Conservation (phyloP, 2,888 invertebrate genomes). For the Stenotaenia linearis region DNA sequence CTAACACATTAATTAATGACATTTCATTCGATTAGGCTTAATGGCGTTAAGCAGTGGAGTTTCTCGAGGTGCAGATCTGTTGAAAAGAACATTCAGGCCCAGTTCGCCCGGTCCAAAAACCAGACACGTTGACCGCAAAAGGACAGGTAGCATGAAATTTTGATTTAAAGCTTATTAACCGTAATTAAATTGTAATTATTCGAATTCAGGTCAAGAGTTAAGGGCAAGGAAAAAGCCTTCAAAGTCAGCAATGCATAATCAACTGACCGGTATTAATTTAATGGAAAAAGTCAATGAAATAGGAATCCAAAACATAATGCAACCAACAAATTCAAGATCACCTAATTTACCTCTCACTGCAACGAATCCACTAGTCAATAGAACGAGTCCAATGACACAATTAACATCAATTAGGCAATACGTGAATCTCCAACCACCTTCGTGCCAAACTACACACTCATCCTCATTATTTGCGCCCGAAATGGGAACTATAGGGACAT, state of each 20-base stretch:
- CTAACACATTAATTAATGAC: not conserved
- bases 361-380: not conserved
- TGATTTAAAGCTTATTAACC: too few species aligned
- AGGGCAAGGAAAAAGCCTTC: too few species aligned
- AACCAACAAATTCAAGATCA: not conserved
- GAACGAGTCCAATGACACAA: slow-evolving; percentile 36
- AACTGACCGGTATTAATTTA: slow-evolving; percentile 52
- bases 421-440: not conserved
- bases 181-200: too few species aligned
- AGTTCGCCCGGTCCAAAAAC: slow-evolving; percentile 37
- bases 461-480: slow-evolving; percentile 24
- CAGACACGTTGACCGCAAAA: slow-evolving; percentile 39
- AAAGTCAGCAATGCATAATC: not conserved
- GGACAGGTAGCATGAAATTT: slow-evolving; percentile 46
- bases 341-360: not conserved
- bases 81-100: slow-evolving; percentile 55
- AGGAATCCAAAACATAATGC: slow-evolving; percentile 54
- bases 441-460: not conserved
- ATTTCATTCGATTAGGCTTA: slow-evolving; percentile 48
- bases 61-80: slow-evolving; percentile 60
- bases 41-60: slow-evolving; percentile 42
- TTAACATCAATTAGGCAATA: slow-evolving; percentile 29
- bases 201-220: too few species aligned
- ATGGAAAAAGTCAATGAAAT: slow-evolving; percentile 64
- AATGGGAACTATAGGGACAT: slow-evolving; percentile 69